Base-by-base conservation (phyloP, 2,113 vertebrate species). In the Coracopsis vasa region DNA sequence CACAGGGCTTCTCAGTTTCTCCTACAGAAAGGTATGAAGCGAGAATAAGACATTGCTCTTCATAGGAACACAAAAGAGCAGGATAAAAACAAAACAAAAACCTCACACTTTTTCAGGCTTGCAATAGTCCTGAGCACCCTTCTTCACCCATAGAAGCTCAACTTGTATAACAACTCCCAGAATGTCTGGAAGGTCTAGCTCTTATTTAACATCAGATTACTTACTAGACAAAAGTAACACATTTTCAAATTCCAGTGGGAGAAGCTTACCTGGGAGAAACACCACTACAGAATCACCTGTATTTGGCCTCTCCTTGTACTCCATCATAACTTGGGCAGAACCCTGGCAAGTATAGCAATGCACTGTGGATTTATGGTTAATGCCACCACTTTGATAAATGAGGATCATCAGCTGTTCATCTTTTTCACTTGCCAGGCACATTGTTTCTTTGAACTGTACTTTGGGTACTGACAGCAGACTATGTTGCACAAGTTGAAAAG, bases 311-410 rank as follows among this genome's bases (percentile, higher is more conserved):
- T 99, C 98, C 17, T 95, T 94, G 86, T 98, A 99, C 95, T 98
- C 98, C 98, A 98, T 97, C 96, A 98, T 98, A 86, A 98, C 98
- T 93, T 99, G 98, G 41, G 98, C 98, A 37, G 98, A 98, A 51
- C 98, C 98, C 90, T 99, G 98, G 44, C 97, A 96, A 35, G 99
- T 98, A 80, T 98, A 98, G 77, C 98, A 98, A 61, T 97, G 95
- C 27, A 98, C 98, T 3, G 98, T 98, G 64, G 98, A 98, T 61
- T 58, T 96, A 70, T 98, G 88, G 79, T 95, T 98, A 61, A 98
- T 94, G 83, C 99, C 98, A 79, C 98, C 98, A 10, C 98, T 98
- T 42, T 97, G 98, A 97, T 98, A 98, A 77, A 98, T 97, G 13
- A 95, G 88, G 56, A 95, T 97, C 31, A 71, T 97, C 27, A 98